Evolutionary conservation across 2,797 vertebrate species (phyloP).

Genomic region (Falco peregrinus): DNA sequence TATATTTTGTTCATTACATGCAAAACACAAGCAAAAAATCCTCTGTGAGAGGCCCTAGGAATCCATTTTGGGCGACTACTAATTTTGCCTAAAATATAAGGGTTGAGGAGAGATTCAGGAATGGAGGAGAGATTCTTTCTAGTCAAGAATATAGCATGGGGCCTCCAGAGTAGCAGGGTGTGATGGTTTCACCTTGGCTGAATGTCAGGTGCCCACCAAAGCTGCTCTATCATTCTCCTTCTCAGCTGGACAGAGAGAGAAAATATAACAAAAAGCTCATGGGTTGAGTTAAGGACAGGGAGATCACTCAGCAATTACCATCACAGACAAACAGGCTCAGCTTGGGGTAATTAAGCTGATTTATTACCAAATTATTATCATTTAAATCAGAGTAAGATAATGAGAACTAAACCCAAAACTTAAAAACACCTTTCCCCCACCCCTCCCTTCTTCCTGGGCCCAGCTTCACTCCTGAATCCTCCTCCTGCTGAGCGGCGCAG

Average conservation of each 20-base stretch:
- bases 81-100: background rate
- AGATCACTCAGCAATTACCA: background rate
- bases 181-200: too few relatives aligned
- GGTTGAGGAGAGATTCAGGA: background rate
- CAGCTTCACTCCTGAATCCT: too few relatives aligned
- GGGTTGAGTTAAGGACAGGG: background rate
- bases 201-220: too few relatives aligned
- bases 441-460: too few relatives aligned
- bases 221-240: background rate
- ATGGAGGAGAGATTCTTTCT: background rate
- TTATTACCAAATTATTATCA: background rate
- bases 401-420: background rate
- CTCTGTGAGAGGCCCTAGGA: background rate
- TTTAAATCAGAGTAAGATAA: background rate
- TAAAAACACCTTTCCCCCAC: too few relatives aligned
- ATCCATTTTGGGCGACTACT: background rate
- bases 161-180: background rate
- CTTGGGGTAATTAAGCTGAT: background rate
- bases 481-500: too few relatives aligned
- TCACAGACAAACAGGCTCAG: background rate
- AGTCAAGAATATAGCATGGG: background rate
- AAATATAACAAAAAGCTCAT: background rate
- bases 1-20: background rate
- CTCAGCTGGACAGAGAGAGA: background rate
- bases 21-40: background rate